phyloP scores from a whole-genome alignment of 2,113 vertebrate genomes.

The Toxotes jaculatrix region DNA sequence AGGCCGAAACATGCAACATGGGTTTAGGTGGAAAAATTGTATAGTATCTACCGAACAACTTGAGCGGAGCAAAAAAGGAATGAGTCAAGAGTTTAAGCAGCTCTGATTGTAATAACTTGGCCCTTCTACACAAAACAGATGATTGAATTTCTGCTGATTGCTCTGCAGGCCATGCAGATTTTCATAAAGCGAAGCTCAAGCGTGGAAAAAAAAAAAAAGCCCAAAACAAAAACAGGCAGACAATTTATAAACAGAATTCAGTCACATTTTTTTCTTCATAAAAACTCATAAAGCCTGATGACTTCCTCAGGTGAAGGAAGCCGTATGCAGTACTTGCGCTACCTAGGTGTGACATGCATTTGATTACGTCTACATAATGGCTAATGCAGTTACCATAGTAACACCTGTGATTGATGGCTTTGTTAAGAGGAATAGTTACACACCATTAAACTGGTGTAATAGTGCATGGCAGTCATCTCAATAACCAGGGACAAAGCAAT shows the following conservation, averaged over 20 bases:
- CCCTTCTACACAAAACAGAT: constrained; percentile 65
- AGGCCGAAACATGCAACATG: neutral
- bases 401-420: constrained; percentile 80
- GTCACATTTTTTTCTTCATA: neutral
- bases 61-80: constrained; percentile 20
- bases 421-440: constrained; percentile 82
- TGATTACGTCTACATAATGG: constrained; percentile 65
- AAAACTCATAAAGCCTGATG: constrained; percentile 21
- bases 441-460: constrained; percentile 81
- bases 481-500: constrained; percentile 82
- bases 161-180: constrained; percentile 53
- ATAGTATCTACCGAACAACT: constrained; percentile 40
- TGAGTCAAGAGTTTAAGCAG: constrained; percentile 37
- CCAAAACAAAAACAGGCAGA: too few relatives aligned
- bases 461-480: constrained; percentile 82
- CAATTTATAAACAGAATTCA: constrained; percentile 50
- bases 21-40: constrained; percentile 17
- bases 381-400: constrained; percentile 70
- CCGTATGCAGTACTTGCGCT: neutral
- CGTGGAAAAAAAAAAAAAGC: constrained; percentile 1
- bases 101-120: constrained; percentile 72
- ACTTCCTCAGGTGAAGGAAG: constrained; percentile 19
- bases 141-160: constrained; percentile 72
- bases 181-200: constrained; percentile 57
- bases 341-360: constrained; percentile 35